Percentiles rank a stretch among this genome's conserved stretches.
Evolutionary conservation across 2,797 vertebrate genomes (phyloP).

Genomic region (Parauchenoglanis ngamensis): DNA sequence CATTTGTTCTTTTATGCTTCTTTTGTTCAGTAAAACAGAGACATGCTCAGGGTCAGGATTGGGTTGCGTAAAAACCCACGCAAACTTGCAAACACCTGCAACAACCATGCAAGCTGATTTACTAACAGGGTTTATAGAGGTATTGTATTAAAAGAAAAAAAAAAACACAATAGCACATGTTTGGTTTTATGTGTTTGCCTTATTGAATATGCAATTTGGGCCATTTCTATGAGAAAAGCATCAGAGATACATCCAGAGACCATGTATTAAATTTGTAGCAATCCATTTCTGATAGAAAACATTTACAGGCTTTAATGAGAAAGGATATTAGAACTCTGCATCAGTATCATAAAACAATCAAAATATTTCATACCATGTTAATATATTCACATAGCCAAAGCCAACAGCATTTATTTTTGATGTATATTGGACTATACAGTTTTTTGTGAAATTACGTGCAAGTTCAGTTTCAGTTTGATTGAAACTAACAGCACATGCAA

Average conservation of each 20-base stretch:
- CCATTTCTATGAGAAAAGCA: background rate
- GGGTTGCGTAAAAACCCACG: background rate
- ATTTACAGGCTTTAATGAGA: background rate
- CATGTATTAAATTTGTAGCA: background rate
- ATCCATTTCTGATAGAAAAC: background rate
- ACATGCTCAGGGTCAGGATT: slow-evolving; percentile 13
- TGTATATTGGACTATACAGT: background rate
- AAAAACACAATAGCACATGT: background rate
- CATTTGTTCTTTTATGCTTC: slow-evolving; percentile 31
- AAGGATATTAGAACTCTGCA: background rate
- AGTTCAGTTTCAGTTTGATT: no score
- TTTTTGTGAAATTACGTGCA: background rate
- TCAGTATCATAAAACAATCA: background rate
- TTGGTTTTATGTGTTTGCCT: background rate
- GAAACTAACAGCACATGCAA: background rate
- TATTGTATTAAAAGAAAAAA: background rate
- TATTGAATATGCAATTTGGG: background rate
- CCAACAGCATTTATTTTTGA: background rate
- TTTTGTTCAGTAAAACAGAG: slow-evolving; percentile 20
- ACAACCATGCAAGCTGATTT: background rate
- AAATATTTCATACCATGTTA: background rate
- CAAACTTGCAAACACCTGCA: background rate
- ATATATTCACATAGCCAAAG: background rate
- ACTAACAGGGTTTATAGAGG: background rate
- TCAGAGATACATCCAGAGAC: background rate